Percentiles rank a stretch among this genome's conserved stretches.
These are phyloP conservation scores for Cyclina sinensis DNA, from an alignment of 1,140 invertebrate genomes.

Conservation along the genomic window DNA sequence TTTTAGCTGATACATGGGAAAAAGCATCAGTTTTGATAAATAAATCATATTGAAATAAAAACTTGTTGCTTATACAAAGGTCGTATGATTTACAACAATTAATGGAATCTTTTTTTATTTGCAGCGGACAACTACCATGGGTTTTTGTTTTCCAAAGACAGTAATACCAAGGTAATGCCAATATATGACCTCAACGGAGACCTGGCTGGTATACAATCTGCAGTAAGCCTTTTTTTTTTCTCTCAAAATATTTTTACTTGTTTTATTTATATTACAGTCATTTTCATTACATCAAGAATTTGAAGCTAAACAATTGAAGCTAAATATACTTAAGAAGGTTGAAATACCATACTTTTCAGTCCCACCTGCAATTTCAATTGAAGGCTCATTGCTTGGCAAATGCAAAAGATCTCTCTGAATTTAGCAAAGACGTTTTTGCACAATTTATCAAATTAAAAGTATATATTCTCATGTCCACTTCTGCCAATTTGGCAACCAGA, in stretches of 20 bases:
- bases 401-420: too few species aligned
- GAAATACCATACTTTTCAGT: too few species aligned
- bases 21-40: not conserved
- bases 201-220: slow-evolving; percentile 51
- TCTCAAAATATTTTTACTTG: too few species aligned
- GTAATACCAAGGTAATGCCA: slow-evolving; percentile 58
- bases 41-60: not conserved
- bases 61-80: not conserved
- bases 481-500: not conserved
- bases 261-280: too few species aligned
- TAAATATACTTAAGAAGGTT: too few species aligned
- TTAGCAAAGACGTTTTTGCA: not conserved
- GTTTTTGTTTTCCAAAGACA: slow-evolving; percentile 55
- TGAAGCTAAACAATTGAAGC: too few species aligned
- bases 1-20: not conserved
- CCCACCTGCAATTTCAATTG: too few species aligned
- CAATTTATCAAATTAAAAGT: not conserved
- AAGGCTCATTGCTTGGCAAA: too few species aligned
- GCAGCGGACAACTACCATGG: slow-evolving; percentile 66
- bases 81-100: not conserved
- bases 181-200: slow-evolving; percentile 63
- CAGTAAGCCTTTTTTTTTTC: too few species aligned
- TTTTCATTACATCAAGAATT: too few species aligned
- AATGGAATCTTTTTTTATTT: slow-evolving; percentile 31
- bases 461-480: not conserved